A percentile compares a stretch with the other conserved stretches of the same genome.
phyloP scores from a whole-genome alignment of 2,113 vertebrate species.

The Cariama cristata region DNA sequence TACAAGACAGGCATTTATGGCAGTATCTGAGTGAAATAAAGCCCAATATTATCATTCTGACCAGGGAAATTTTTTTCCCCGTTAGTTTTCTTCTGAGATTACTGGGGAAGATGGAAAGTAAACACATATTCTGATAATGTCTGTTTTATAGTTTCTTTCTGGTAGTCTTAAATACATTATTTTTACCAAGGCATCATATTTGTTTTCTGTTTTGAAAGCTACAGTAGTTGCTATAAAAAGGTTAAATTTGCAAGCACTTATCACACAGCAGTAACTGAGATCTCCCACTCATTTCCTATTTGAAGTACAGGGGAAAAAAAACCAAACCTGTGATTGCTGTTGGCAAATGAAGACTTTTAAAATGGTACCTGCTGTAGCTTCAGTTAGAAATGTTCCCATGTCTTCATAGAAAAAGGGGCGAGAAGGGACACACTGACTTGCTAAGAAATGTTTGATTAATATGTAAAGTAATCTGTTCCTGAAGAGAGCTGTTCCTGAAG shows the following conservation, averaged over 20 bases:
- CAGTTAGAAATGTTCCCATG: constrained; percentile 17
- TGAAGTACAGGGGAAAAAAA: constrained; percentile 37
- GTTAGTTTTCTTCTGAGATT: constrained; percentile 2
- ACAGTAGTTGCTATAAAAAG: constrained; percentile 69
- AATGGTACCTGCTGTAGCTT: constrained; percentile 7
- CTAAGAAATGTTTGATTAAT: constrained; percentile 35
- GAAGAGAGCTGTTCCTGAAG: constrained; percentile 50
- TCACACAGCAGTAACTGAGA: constrained; percentile 67
- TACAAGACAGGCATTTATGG: not conserved
- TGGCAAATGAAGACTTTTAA: constrained; percentile 64
- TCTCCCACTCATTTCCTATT: constrained; percentile 68
- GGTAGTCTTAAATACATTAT: constrained; percentile 39
- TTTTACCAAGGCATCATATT: constrained; percentile 56
- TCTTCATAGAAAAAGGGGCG: not conserved
- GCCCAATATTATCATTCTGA: not conserved
- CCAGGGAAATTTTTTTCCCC: not conserved
- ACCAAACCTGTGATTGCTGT: not conserved
- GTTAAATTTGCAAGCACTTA: constrained; percentile 68
- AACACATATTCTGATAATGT: not conserved
- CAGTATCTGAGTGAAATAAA: not conserved
- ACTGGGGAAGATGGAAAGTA: not conserved
- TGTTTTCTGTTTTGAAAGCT: constrained; percentile 70
- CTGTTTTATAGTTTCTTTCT: constrained; percentile 34
- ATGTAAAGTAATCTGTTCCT: constrained; percentile 35
- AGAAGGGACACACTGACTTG: constrained; percentile 2